phyloP scores from a whole-genome alignment of 2,113 vertebrate species.

The Ramphastos sulfuratus region DNA sequence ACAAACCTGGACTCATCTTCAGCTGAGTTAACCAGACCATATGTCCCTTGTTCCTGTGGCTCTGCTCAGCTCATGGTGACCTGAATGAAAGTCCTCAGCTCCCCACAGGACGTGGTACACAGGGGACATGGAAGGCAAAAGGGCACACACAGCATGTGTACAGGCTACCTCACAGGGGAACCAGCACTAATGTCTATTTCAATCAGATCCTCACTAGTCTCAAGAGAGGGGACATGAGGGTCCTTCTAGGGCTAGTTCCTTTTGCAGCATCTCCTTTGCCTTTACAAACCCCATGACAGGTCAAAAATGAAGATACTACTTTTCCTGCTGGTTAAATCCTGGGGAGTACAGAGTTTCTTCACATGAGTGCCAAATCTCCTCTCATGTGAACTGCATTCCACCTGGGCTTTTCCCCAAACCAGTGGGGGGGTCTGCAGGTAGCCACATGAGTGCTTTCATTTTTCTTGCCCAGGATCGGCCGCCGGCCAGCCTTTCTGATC shows the following conservation, averaged over 20 bases:
- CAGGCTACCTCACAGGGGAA: background rate
- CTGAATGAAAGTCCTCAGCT: background rate
- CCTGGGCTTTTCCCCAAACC: background rate
- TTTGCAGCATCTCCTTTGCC: background rate
- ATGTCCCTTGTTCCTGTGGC: background rate
- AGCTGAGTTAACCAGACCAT: background rate
- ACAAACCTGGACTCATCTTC: background rate
- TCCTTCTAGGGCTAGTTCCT: background rate
- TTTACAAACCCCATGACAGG: fast-evolving
- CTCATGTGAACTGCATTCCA: background rate
- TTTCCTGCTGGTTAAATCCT: background rate
- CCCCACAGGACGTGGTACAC: background rate
- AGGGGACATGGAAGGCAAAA: background rate
- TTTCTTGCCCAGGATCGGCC: slow-evolving; percentile 79
- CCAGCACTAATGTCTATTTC: background rate
- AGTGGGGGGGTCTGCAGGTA: fast-evolving
- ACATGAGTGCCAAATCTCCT: background rate
- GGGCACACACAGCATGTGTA: background rate
- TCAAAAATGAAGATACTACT: background rate
- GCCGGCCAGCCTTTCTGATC: slow-evolving; percentile 76
- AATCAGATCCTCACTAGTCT: background rate
- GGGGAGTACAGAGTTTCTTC: fast-evolving
- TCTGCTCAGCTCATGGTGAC: background rate
- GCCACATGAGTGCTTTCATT: background rate
- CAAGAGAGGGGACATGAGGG: background rate